phyloP scores from a whole-genome alignment of 1,140 invertebrate species.

The Drosophila sp. region DNA sequence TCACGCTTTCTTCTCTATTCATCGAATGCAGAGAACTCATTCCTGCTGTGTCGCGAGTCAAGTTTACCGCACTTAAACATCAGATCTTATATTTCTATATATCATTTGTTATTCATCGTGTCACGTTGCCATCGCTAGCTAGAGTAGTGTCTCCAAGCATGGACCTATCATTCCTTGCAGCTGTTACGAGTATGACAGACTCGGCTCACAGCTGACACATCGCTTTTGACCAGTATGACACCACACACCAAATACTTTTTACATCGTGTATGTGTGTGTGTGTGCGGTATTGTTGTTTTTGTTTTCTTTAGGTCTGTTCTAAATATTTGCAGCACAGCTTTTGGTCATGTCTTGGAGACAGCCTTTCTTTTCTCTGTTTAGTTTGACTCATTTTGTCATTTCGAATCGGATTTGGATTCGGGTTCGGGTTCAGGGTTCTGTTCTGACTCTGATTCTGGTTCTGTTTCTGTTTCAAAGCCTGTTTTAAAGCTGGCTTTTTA shows the following conservation, averaged over 20 bases:
- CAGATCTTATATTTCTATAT: too few relatives aligned
- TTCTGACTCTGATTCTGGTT: slow-evolving; percentile 11
- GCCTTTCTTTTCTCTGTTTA: slow-evolving; percentile 30
- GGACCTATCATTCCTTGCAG: background rate
- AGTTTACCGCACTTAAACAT: too few relatives aligned
- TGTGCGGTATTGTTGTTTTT: background rate
- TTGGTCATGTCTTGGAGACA: slow-evolving; percentile 29
- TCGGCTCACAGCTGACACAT: slow-evolving; percentile 16
- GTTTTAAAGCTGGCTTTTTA: slow-evolving; percentile 35
- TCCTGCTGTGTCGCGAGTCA: too few relatives aligned
- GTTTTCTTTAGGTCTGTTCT: slow-evolving; percentile 49
- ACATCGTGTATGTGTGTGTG: slow-evolving; percentile 1
- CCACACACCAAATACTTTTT: background rate
- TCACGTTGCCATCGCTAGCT: slow-evolving; percentile 18
- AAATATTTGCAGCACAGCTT: slow-evolving; percentile 52
- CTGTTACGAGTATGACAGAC: slow-evolving; percentile 31
- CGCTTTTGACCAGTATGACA: slow-evolving; percentile 27
- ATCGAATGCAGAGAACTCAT: too few relatives aligned
- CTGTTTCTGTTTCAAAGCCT: background rate
- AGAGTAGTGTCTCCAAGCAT: too few relatives aligned
- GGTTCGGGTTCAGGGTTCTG: background rate
- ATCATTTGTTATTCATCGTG: background rate
- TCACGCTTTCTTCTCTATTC: background rate
- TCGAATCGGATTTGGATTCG: too few relatives aligned
- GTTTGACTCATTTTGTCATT: background rate